Percentiles rank a stretch among this genome's conserved stretches.
These are phyloP conservation scores for Astropecten irregularis DNA, from an alignment of 53 echinoderm and acorn worm genomes.

Conservation along the genomic window DNA sequence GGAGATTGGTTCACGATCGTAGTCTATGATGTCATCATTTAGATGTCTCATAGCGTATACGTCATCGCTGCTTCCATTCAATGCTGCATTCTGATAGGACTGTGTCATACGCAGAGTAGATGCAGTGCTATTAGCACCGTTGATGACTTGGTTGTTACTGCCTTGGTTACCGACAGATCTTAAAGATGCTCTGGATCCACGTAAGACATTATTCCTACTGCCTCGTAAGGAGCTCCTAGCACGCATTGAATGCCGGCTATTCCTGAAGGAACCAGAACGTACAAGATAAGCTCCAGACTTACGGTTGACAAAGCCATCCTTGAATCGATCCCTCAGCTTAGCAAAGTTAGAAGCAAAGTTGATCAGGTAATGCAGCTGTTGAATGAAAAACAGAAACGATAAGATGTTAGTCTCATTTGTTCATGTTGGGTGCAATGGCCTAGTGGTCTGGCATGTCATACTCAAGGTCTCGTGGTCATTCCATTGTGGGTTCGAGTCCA, in stretches of 20 bases:
- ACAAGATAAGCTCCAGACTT: slow-evolving; percentile 85
- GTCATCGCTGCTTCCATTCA: slow-evolving; percentile 67
- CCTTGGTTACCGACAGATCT: slow-evolving; percentile 3
- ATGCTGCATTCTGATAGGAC: slow-evolving; percentile 54
- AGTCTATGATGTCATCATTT: slow-evolving; percentile 3
- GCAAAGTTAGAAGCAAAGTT: slow-evolving; percentile 94
- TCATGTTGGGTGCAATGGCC: background rate
- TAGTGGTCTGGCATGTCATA: too few relatives aligned
- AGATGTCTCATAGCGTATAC: slow-evolving; percentile 57
- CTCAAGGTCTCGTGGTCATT: too few relatives aligned
- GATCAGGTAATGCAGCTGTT: slow-evolving; percentile 79
- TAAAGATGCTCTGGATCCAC: background rate
- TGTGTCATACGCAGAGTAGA: slow-evolving; percentile 55
- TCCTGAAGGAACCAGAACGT: slow-evolving; percentile 59
- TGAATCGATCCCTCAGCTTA: slow-evolving; percentile 89
- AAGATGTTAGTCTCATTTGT: too few relatives aligned
- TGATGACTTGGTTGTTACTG: background rate
- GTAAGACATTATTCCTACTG: slow-evolving; percentile 51
- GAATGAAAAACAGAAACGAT: background rate
- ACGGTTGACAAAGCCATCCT: slow-evolving; percentile 82
- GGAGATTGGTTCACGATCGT: slow-evolving; percentile 33
- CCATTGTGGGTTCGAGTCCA: too few relatives aligned
- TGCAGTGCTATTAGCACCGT: slow-evolving; percentile 8
- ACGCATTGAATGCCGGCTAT: slow-evolving; percentile 65
- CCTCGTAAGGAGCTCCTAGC: slow-evolving; percentile 45